Conservation (phyloP, 2,113 vertebrate species). For the Platysteira castanea region DNA sequence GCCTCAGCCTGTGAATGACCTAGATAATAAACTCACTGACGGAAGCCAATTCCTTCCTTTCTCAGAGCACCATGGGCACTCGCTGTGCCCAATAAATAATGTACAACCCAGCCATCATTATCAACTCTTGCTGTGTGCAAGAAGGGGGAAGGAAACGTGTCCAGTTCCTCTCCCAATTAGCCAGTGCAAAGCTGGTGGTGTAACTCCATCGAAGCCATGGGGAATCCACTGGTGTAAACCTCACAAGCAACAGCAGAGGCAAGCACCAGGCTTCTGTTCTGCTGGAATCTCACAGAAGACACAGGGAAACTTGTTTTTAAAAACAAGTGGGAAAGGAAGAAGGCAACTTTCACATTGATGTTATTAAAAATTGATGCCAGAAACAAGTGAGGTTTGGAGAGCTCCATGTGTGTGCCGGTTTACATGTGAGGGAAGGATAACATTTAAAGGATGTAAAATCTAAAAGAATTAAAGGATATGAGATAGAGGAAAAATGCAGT, state of each 20-base stretch:
- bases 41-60: background rate
- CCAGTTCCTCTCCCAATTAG: background rate
- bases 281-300: background rate
- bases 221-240: background rate
- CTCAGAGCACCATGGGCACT: background rate
- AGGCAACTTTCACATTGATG: background rate
- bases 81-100: slow-evolving; percentile 22
- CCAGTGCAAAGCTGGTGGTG: background rate
- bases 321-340: background rate
- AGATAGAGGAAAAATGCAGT: background rate
- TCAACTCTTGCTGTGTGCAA: background rate
- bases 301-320: background rate
- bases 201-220: background rate
- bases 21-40: background rate
- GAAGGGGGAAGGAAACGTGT: background rate
- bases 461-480: background rate
- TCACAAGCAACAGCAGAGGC: background rate
- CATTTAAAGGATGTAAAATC: background rate
- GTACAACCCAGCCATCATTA: slow-evolving; percentile 15
- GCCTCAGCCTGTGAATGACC: background rate
- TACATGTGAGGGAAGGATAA: background rate
- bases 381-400: background rate
- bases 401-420: background rate
- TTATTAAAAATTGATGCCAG: background rate
- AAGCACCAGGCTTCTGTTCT: background rate